Evolutionary conservation across 2,797 vertebrate genomes (phyloP).

Genomic region (Pseudomugil tenellus): DNA sequence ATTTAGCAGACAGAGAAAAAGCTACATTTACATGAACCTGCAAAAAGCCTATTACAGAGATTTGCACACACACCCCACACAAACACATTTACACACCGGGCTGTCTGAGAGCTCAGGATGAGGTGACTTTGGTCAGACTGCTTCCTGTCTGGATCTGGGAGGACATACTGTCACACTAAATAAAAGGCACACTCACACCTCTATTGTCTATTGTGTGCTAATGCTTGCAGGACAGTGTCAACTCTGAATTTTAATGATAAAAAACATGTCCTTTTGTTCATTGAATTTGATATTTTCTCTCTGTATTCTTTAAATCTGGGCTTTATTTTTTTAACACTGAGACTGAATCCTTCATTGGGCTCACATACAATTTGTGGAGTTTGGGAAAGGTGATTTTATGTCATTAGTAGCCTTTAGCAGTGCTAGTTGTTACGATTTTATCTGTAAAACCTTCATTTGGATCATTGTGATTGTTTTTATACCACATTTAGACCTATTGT

Average conservation of each 20-base stretch:
- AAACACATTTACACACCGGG: too few species aligned
- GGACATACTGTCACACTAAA: constrained; percentile 42
- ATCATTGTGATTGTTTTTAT: too few species aligned
- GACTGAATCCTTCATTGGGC: background rate
- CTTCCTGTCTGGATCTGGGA: constrained; percentile 56
- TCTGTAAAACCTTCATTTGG: background rate
- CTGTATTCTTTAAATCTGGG: too few species aligned
- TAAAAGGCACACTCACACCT: constrained; percentile 25
- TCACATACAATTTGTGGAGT: background rate
- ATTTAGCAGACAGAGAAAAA: background rate
- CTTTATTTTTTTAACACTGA: background rate
- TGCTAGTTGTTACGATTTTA: background rate
- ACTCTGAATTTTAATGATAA: constrained; percentile 34
- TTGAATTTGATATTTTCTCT: too few species aligned
- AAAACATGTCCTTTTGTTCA: constrained; percentile 10
- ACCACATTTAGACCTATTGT: too few species aligned
- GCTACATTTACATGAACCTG: background rate
- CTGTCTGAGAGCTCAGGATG: constrained; percentile 35
- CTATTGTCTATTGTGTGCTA: too few species aligned
- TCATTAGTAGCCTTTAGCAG: background rate
- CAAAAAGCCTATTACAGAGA: constrained; percentile 2
- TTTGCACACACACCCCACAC: background rate
- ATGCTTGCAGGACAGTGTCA: constrained; percentile 32
- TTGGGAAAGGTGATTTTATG: background rate
- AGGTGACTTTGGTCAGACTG: constrained; percentile 52